Evolutionary conservation across 2,113 vertebrate species (phyloP).

Genomic region (Oncorhynchus nerka): DNA sequence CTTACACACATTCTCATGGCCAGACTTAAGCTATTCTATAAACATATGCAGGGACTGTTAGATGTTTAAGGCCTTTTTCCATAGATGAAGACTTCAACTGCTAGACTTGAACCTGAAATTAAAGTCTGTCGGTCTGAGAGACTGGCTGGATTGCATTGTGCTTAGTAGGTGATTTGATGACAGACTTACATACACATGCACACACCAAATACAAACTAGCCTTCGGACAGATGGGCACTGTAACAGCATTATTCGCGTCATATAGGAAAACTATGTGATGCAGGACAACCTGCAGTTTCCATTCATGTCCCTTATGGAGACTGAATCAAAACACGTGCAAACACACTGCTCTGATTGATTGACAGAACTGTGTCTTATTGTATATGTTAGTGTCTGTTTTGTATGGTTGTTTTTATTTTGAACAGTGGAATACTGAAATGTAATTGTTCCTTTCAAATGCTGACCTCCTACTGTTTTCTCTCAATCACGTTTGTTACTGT

Average conservation of each 20-base stretch:
- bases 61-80: slow-evolving; percentile 73
- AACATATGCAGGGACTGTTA: slow-evolving; percentile 79
- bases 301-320: slow-evolving; percentile 60
- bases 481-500: slow-evolving; percentile 74
- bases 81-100: slow-evolving; percentile 77
- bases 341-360: slow-evolving; percentile 65
- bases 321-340: slow-evolving; percentile 70
- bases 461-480: slow-evolving; percentile 76
- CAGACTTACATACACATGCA: slow-evolving; percentile 72
- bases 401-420: slow-evolving; percentile 57
- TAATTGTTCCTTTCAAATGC: slow-evolving; percentile 72
- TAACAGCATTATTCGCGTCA: slow-evolving; percentile 72
- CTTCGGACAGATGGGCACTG: slow-evolving; percentile 70
- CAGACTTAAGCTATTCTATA: slow-evolving; percentile 80
- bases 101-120: slow-evolving; percentile 71
- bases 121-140: slow-evolving; percentile 69
- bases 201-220: slow-evolving; percentile 73
- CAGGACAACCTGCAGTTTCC: slow-evolving; percentile 62
- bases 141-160: slow-evolving; percentile 68
- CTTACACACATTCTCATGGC: slow-evolving; percentile 78
- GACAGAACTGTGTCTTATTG: slow-evolving; percentile 72
- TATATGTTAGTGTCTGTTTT: slow-evolving; percentile 60
- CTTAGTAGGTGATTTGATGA: slow-evolving; percentile 68
- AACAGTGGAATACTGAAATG: slow-evolving; percentile 71
- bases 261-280: slow-evolving; percentile 49